Evolutionary conservation across 2,888 invertebrate species (phyloP), one percentile per base, ranked within the genome.

Genomic region (Rhamnusium bicolor): DNA sequence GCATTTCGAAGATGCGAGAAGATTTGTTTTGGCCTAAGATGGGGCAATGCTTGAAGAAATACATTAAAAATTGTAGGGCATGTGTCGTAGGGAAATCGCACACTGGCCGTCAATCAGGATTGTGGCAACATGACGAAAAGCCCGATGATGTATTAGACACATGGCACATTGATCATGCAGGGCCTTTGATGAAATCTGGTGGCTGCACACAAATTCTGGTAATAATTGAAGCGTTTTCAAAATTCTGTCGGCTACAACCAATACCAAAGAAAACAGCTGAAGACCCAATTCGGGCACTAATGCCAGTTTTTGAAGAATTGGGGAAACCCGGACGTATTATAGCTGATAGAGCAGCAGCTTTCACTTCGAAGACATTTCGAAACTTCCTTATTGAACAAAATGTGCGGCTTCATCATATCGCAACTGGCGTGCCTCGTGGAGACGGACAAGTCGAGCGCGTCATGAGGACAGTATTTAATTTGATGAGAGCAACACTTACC

Each of bases 111-210:
- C 67, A 72, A 47, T 8, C 40, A 51, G 73, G 78, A 21, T n/a
- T 71, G 10, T 77, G 74, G 74, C 78, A 78, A 72, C 32, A 73
- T 46, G 77, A 77, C 12, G 66, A 78, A 40, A 77, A 79, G 63
- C 65, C 81, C n/a, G 51, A 67, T 19, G 71, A 73, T 40, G 72
- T 70, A 18, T 47, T 80, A 32, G 69, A 80, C 5, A 69, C 71
- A 12, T 81, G 76, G 76, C 79, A 81, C 56, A 79, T 80, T 51
- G 81, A 78, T 54, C 77, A 80, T 66, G 80, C 79, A 18, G 79
- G 80, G 8, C 75, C 80, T 18, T 56, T 80, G 32, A 76, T 78
- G 16, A 71, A 73, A 8, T 78, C 76, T 12, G 56, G 73, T 47
- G 72, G 73, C 18, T 72, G 72, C 16, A 78, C 74, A 4, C 76